Evolutionary conservation across 2,888 invertebrate genomes (phyloP).

Genomic region (Pristionchus mayeri): DNA sequence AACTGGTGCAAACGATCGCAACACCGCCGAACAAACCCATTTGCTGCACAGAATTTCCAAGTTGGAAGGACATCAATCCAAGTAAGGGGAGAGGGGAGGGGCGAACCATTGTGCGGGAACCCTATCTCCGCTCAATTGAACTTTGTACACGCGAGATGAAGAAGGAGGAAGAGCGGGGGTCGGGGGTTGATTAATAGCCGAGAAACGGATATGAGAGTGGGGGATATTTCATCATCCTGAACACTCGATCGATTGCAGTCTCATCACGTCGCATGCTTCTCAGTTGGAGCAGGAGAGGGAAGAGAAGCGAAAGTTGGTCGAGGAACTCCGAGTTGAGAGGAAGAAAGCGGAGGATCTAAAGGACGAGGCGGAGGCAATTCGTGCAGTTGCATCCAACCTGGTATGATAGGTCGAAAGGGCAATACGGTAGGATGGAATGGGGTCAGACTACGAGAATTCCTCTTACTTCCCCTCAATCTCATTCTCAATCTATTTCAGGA

Average conservation of each 20-base stretch:
- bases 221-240: constrained; percentile 35
- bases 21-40: constrained; percentile 22
- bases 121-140: constrained; percentile 36
- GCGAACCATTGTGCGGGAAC: neutral
- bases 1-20: neutral
- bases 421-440: constrained; percentile 25
- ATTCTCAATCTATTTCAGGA: constrained; percentile 29
- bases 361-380: constrained; percentile 47
- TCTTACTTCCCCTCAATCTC: neutral
- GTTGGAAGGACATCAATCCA: constrained; percentile 44
- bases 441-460: constrained; percentile 45
- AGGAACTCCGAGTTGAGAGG: constrained; percentile 26
- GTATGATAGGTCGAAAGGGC: constrained; percentile 39
- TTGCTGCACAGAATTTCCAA: constrained; percentile 43
- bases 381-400: constrained; percentile 44
- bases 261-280: neutral
- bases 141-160: constrained; percentile 39
- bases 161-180: neutral
- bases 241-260: constrained; percentile 17
- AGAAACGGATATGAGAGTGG: constrained; percentile 34
- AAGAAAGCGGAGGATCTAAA: constrained; percentile 42
- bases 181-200: constrained; percentile 23
- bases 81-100: neutral
- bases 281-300: constrained; percentile 51
- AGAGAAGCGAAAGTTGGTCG: constrained; percentile 48